Conservation (phyloP, 2,888 invertebrate species). For the Nomada flava region DNA sequence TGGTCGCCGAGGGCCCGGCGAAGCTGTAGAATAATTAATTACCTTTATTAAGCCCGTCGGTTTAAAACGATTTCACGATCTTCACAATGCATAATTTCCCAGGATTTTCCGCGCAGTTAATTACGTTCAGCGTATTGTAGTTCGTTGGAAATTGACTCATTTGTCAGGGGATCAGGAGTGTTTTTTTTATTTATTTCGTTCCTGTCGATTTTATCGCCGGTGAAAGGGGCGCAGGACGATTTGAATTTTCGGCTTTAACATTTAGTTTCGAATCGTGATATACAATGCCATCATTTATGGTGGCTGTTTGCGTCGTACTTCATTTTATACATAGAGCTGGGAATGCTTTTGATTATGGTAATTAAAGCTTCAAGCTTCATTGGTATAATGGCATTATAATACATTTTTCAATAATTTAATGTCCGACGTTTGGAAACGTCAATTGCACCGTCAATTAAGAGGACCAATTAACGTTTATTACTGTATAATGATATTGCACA, state of each 20-base stretch:
- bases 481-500: neutral
- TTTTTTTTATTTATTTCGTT: neutral
- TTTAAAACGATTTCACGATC: neutral
- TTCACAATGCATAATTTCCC: neutral
- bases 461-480: neutral
- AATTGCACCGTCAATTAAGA: neutral
- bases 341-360: neutral
- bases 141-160: neutral
- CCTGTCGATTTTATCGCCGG: neutral
- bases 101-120: neutral
- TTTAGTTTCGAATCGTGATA: neutral
- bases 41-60: neutral
- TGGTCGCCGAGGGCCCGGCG: neutral
- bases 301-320: neutral
- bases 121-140: neutral
- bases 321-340: neutral
- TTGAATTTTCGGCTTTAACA: neutral
- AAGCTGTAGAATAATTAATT: slow-evolving; percentile 23
- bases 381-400: neutral
- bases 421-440: neutral
- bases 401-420: too few relatives aligned
- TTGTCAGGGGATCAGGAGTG: neutral
- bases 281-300: neutral
- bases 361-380: neutral
- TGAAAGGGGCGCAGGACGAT: neutral